Evolutionary conservation across 2,888 invertebrate species (phyloP).

Genomic region (Eledone cirrhosa): DNA sequence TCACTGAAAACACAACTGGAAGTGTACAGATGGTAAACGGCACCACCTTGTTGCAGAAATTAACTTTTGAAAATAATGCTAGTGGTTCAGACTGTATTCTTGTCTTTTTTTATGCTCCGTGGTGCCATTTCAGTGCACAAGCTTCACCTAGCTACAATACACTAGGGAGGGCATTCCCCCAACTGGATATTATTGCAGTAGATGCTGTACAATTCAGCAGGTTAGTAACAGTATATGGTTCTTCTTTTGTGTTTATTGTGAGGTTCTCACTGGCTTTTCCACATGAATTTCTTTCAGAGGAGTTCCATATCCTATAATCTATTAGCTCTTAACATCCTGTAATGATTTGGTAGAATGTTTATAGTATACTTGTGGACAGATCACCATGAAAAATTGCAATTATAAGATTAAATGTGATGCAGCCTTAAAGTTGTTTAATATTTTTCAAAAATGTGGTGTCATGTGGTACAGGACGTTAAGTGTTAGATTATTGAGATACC

Average conservation of each 20-base stretch:
- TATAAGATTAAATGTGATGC: too few relatives aligned
- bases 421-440: too few relatives aligned
- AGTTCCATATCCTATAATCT: too few relatives aligned
- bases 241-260: background rate
- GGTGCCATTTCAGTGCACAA: conserved; percentile 89
- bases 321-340: too few relatives aligned
- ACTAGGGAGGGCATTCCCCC: conserved; percentile 84
- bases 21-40: conserved; percentile 75
- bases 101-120: conserved; percentile 87
- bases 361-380: too few relatives aligned
- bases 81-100: conserved; percentile 72
- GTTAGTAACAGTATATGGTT: conserved; percentile 49
- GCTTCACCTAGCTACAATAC: conserved; percentile 92
- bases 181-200: conserved; percentile 84
- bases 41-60: conserved; percentile 75
- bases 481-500: too few relatives aligned
- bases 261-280: background rate
- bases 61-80: conserved; percentile 71
- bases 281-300: too few relatives aligned
- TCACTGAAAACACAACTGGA: conserved; percentile 49
- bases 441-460: too few relatives aligned
- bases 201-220: conserved; percentile 84
- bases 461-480: too few relatives aligned
- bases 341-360: too few relatives aligned
- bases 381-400: too few relatives aligned